Conservation (phyloP, 1,140 invertebrate species). For the Dendrolimus punctatus region DNA sequence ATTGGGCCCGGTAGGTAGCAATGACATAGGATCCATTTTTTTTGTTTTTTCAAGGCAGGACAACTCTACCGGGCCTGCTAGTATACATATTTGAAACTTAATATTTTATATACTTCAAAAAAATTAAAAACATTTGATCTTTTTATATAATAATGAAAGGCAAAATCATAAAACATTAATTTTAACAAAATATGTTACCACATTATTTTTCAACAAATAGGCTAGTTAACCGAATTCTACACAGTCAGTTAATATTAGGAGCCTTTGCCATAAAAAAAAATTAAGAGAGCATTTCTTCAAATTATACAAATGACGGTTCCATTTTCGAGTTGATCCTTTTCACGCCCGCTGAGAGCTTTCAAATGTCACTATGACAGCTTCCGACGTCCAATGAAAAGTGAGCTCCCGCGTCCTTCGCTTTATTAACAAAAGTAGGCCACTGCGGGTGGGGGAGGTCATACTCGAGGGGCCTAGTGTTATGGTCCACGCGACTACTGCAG, state of each 20-base stretch:
- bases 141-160: no score
- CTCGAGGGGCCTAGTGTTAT: conserved; percentile 17
- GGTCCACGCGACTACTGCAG: conserved; percentile 21
- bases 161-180: no score
- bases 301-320: conserved; percentile 10
- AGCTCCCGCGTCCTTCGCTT: conserved; percentile 7
- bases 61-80: no score
- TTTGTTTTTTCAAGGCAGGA: no score
- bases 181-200: no score
- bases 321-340: conserved; percentile 16
- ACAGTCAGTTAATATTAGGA: neutral
- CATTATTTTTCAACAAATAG: no score
- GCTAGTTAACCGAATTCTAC: no score
- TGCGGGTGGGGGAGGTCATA: conserved; percentile 3
- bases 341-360: conserved; percentile 17
- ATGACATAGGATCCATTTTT: no score
- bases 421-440: neutral
- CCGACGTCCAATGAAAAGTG: conserved; percentile 11
- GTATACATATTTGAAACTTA: no score
- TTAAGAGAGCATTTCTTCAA: neutral
- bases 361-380: conserved; percentile 25
- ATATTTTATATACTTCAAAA: no score
- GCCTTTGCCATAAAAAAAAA: conserved; percentile 1
- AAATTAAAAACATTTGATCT: no score
- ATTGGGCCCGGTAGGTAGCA: no score